A percentile compares a stretch with the other conserved stretches of the same genome.
These are phyloP conservation scores for Brachyopa scutellaris DNA, from an alignment of 2,888 invertebrate genomes.

Conservation along the genomic window DNA sequence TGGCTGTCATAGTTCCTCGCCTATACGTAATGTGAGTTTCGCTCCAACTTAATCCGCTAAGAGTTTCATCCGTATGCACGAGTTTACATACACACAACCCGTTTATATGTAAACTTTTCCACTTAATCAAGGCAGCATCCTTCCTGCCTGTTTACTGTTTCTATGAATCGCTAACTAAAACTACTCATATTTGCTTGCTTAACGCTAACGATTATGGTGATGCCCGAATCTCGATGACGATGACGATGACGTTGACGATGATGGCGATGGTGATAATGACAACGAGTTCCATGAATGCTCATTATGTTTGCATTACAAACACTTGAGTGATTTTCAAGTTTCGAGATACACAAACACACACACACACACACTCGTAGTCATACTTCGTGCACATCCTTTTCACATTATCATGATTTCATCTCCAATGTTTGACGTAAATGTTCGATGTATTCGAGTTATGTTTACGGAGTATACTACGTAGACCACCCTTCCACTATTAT, in stretches of 20 bases:
- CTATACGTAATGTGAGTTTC: constrained; percentile 16
- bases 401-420: constrained; percentile 33
- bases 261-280: constrained; percentile 31
- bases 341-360: neutral
- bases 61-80: no score
- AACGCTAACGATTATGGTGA: constrained; percentile 49
- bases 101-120: constrained; percentile 47
- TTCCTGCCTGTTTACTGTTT: constrained; percentile 4
- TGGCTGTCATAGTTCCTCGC: neutral
- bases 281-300: constrained; percentile 36
- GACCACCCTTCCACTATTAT: no score
- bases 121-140: constrained; percentile 45
- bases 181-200: constrained; percentile 42
- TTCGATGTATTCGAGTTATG: constrained; percentile 27
- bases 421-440: constrained; percentile 29
- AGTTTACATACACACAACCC: no score
- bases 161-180: constrained; percentile 31
- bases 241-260: constrained; percentile 1
- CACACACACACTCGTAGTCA: neutral
- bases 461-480: constrained; percentile 15
- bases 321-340: constrained; percentile 49
- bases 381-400: neutral
- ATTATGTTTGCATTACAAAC: constrained; percentile 58
- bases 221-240: no score
- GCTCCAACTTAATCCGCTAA: constrained; percentile 31